Evolutionary conservation across 37 sponge, comb jelly and placozoan species (phyloP).

Genomic region (Mnemiopsis leidyi): DNA sequence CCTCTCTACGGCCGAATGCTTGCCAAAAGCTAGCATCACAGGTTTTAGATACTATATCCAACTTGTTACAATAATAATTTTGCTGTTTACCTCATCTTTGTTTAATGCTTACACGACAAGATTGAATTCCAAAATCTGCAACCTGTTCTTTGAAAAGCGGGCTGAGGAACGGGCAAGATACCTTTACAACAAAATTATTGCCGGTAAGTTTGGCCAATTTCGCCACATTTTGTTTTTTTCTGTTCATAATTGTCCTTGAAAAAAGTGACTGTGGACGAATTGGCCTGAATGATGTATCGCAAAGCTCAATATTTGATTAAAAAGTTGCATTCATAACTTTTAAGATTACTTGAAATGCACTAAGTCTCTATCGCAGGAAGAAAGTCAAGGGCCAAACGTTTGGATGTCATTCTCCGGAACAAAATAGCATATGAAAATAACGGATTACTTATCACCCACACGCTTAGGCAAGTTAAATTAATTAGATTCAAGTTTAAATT

Average conservation of each 20-base stretch:
- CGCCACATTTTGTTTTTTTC: too few species aligned
- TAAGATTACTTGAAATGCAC: too few species aligned
- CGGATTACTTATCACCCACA: neutral
- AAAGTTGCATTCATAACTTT: too few species aligned
- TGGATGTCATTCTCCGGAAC: neutral
- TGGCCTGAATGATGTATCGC: too few species aligned
- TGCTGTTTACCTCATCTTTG: neutral
- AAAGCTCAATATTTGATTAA: too few species aligned
- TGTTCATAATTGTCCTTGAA: too few species aligned
- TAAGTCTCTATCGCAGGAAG: neutral
- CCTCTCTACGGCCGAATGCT: neutral
- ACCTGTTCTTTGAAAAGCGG: neutral
- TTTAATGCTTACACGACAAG: neutral
- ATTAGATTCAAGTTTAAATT: too few species aligned
- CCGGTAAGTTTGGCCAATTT: too few species aligned
- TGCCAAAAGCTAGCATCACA: neutral
- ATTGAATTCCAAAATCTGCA: neutral
- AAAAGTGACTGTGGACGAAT: too few species aligned
- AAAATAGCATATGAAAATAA: neutral
- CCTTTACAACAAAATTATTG: too few species aligned
- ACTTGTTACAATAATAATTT: neutral
- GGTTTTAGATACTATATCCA: neutral
- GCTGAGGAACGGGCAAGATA: neutral
- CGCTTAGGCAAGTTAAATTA: neutral
- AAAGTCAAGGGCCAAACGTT: neutral